Evolutionary conservation across 2,797 vertebrate genomes (phyloP).

Genomic region (Octomys mimax): DNA sequence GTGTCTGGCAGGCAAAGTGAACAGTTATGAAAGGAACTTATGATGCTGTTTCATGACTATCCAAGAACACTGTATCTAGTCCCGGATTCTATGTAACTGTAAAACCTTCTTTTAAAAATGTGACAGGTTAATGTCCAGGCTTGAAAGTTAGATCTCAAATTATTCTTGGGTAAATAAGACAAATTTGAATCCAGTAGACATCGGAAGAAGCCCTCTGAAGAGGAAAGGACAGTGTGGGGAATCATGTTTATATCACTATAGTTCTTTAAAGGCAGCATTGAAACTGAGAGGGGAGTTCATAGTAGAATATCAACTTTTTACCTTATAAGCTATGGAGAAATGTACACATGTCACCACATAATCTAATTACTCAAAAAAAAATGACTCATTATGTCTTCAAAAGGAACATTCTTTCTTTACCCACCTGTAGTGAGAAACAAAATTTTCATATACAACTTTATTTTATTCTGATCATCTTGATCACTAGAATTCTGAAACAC

Average conservation of each 20-base stretch:
- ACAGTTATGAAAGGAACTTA: neutral
- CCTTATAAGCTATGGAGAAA: neutral
- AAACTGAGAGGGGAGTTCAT: neutral
- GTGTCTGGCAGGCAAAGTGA: neutral
- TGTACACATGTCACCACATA: neutral
- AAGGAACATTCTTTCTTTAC: neutral
- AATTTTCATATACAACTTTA: neutral
- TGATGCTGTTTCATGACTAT: neutral
- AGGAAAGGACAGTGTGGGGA: neutral
- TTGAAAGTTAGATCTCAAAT: neutral
- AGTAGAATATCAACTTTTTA: neutral
- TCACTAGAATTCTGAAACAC: neutral
- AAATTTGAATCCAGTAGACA: neutral
- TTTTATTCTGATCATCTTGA: neutral
- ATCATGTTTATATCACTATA: neutral
- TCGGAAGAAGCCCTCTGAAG: neutral
- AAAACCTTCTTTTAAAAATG: neutral
- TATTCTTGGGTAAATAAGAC: neutral
- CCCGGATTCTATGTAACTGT: neutral
- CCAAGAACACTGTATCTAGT: neutral
- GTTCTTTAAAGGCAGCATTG: neutral
- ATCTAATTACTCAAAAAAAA: no score
- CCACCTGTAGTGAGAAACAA: neutral
- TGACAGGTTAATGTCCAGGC: neutral
- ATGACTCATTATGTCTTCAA: neutral